Conservation (phyloP, 2,888 invertebrate genomes). For the Mantis religiosa region DNA sequence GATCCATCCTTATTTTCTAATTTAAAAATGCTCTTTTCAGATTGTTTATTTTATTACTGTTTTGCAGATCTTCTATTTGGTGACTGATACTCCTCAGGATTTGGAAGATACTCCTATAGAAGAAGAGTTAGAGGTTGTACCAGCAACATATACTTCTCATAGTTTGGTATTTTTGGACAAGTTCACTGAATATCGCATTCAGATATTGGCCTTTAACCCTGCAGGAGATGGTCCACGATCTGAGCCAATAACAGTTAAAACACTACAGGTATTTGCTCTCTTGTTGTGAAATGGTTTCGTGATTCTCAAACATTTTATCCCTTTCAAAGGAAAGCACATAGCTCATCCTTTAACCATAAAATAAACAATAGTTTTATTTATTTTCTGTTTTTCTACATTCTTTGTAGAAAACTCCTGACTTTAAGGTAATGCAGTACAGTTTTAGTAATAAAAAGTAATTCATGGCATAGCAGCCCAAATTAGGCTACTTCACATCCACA, state of each 20-base stretch:
- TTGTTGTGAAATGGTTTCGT: neutral
- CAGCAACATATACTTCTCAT: conserved; percentile 77
- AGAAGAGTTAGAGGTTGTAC: conserved; percentile 88
- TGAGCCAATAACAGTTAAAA: conserved; percentile 72
- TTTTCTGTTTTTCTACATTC: no score
- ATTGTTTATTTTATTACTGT: conserved; percentile 13
- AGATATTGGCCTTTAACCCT: conserved; percentile 92
- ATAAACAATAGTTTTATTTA: no score
- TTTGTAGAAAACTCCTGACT: no score
- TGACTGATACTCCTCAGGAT: conserved; percentile 76
- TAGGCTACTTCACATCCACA: no score
- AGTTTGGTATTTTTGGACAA: conserved; percentile 86
- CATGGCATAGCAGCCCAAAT: no score
- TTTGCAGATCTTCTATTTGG: conserved; percentile 77
- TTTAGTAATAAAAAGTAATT: no score
- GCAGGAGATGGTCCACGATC: conserved; percentile 96
- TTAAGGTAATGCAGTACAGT: no score
- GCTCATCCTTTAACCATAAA: no score
- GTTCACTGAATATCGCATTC: conserved; percentile 85
- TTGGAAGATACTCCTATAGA: conserved; percentile 68
- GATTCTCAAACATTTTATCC: neutral
- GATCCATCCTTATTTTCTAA: no score
- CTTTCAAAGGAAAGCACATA: neutral
- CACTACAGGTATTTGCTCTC: conserved; percentile 53
- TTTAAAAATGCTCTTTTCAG: no score